Evolutionary conservation across 2,113 vertebrate species (phyloP).

Genomic region (Gymnorhina tibicen): DNA sequence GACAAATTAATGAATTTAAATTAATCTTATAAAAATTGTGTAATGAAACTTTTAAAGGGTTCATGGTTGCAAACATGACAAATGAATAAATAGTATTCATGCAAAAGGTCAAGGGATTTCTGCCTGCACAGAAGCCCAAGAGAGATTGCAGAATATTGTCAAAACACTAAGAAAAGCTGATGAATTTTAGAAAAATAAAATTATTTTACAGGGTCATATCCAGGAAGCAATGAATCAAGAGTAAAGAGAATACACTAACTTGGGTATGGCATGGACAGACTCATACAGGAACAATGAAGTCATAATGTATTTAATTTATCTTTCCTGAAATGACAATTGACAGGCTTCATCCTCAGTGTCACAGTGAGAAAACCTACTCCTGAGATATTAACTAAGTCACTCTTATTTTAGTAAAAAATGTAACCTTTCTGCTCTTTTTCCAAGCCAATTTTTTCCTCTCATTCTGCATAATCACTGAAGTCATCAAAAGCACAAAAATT

Average conservation of each 20-base stretch:
- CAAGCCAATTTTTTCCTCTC: background rate
- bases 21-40: background rate
- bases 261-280: background rate
- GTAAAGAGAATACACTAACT: background rate
- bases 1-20: background rate
- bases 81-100: background rate
- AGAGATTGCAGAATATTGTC: background rate
- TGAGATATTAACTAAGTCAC: background rate
- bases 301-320: background rate
- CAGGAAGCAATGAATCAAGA: background rate
- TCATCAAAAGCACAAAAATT: background rate
- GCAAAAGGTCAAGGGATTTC: background rate
- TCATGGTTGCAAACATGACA: background rate
- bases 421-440: background rate
- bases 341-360: background rate
- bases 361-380: background rate
- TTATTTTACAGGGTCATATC: background rate
- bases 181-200: background rate
- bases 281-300: background rate
- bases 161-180: background rate
- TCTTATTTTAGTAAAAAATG: background rate
- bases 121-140: background rate
- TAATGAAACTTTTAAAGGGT: background rate
- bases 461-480: background rate
- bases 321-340: background rate